A percentile compares a stretch with the other conserved stretches of the same genome.
Conservation (phyloP, 2,797 vertebrate genomes). For the Acanthornis magna region DNA sequence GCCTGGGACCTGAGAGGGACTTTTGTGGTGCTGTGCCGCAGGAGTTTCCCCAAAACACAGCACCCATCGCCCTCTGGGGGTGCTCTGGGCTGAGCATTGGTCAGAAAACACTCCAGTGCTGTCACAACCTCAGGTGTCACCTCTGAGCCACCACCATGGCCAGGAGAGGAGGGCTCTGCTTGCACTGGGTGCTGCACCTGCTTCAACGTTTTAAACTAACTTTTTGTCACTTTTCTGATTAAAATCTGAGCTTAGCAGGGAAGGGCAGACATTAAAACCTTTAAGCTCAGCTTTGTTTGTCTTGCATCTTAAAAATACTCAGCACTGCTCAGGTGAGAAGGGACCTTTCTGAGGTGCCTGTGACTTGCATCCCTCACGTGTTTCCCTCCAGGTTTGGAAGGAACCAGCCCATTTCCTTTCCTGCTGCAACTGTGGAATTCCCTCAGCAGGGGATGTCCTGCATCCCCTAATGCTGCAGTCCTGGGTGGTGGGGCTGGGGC, state of each 20-base stretch:
- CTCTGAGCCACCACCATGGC: neutral
- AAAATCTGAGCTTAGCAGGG: neutral
- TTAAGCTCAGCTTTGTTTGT: neutral
- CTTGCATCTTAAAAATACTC: neutral
- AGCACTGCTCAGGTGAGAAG: neutral
- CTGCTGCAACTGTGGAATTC: neutral
- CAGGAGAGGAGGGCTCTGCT: neutral
- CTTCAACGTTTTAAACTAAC: neutral
- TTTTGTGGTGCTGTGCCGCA: neutral
- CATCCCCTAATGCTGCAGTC: neutral
- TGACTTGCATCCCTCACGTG: neutral
- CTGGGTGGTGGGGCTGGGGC: neutral
- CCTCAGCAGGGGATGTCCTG: neutral
- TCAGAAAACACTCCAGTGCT: neutral
- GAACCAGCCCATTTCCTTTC: neutral
- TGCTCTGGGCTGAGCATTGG: neutral
- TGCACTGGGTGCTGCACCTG: neutral
- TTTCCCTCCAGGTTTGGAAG: neutral
- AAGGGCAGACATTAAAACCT: neutral
- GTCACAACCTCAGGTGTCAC: neutral
- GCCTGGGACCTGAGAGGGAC: neutral
- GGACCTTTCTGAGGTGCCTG: neutral
- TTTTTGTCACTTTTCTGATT: neutral
- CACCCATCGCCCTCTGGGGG: neutral
- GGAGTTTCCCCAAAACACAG: neutral